Conservation (phyloP, 2,113 vertebrate species). For the Rhabdomys dilectus region DNA sequence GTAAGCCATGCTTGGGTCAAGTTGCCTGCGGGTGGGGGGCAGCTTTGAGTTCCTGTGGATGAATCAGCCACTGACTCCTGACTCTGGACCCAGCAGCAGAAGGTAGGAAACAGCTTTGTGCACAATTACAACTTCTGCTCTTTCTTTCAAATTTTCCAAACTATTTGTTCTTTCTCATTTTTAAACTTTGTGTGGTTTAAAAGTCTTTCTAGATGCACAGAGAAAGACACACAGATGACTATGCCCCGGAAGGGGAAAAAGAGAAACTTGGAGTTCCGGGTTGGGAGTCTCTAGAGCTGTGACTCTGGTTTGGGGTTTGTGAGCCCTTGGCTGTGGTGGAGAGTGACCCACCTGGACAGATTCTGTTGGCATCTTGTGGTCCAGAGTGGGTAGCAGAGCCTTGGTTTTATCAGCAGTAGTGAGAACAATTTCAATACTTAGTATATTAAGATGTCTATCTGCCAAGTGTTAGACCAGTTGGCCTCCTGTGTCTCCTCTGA, state of each 20-base stretch:
- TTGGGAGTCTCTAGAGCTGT: neutral
- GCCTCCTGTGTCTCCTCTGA: neutral
- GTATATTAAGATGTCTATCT: slow-evolving; percentile 34
- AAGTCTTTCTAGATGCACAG: neutral
- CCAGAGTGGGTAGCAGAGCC: neutral
- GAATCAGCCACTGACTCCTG: neutral
- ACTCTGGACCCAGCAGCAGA: neutral
- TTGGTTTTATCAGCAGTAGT: slow-evolving; percentile 44
- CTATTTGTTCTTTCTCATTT: neutral
- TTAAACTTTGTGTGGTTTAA: slow-evolving; percentile 9
- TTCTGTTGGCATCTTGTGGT: slow-evolving; percentile 5
- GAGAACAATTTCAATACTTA: neutral
- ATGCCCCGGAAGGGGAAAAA: neutral
- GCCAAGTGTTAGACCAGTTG: slow-evolving; percentile 56
- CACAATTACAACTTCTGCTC: neutral
- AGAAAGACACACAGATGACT: neutral
- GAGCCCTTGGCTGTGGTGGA: neutral
- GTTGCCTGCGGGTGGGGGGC: neutral
- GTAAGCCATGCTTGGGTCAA: neutral
- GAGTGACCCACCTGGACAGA: neutral
- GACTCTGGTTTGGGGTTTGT: neutral
- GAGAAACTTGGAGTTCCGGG: neutral
- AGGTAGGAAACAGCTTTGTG: neutral
- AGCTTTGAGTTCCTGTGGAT: neutral
- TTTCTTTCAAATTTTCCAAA: neutral